Percentiles rank a stretch among this genome's conserved stretches.
These are phyloP conservation scores for Myotis lucifugus DNA, from an alignment of 2,113 vertebrate genomes.

Conservation along the genomic window DNA sequence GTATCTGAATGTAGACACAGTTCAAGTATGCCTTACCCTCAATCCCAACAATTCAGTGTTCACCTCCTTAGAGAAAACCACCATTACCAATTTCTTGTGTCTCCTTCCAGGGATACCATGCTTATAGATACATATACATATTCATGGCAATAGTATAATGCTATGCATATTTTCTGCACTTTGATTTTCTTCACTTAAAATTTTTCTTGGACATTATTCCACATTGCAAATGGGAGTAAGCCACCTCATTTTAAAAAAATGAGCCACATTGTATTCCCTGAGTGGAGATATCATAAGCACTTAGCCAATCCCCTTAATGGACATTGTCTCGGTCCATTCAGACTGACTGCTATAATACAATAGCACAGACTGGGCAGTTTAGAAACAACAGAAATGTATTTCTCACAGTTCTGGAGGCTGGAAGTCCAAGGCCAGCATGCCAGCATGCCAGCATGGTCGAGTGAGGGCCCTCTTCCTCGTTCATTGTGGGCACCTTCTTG, in stretches of 20 bases:
- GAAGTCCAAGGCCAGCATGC: neutral
- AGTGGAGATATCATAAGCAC: neutral
- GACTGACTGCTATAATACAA: neutral
- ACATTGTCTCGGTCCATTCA: neutral
- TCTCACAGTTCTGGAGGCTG: neutral
- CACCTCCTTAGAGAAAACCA: neutral
- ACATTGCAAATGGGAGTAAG: neutral
- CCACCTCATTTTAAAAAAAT: neutral
- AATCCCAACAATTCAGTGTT: neutral
- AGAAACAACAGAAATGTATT: neutral
- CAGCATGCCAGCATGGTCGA: neutral
- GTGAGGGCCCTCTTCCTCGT: neutral
- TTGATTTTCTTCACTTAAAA: conserved; percentile 39
- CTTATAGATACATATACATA: neutral
- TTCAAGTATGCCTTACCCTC: neutral
- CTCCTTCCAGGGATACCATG: neutral
- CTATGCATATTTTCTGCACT: neutral
- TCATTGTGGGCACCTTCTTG: neutral
- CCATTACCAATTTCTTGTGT: neutral
- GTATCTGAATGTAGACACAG: neutral
- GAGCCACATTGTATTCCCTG: neutral
- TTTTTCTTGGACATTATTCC: neutral
- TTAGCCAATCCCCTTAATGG: neutral
- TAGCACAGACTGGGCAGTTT: neutral
- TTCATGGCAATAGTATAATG: neutral